Percentiles rank a stretch among this genome's conserved stretches.
Evolutionary conservation across 2,113 vertebrate genomes (phyloP).

Genomic region (Hydrolagus affinis): DNA sequence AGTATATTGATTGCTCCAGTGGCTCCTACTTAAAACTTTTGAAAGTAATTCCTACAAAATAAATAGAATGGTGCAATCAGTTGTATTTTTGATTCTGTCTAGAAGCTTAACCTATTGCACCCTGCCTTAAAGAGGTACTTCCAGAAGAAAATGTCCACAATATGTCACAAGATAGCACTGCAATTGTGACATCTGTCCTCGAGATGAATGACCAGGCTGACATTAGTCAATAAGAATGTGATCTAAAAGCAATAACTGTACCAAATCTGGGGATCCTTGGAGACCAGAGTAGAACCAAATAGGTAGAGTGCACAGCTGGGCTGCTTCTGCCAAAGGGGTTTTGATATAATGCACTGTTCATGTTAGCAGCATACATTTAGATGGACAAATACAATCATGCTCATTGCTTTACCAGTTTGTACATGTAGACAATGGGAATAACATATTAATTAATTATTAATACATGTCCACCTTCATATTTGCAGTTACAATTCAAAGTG

Average conservation of each 20-base stretch:
- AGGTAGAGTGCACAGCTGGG: conserved; percentile 52
- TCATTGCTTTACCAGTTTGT: neutral
- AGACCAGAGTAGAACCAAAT: conserved; percentile 39
- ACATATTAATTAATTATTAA: neutral
- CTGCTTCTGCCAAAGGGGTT: conserved; percentile 43
- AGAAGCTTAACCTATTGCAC: conserved; percentile 69
- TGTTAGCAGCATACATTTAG: conserved; percentile 23
- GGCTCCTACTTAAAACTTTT: neutral
- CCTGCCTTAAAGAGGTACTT: conserved; percentile 58
- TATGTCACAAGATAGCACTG: conserved; percentile 66
- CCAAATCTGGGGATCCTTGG: conserved; percentile 52
- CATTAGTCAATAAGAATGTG: conserved; percentile 71
- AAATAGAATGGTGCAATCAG: conserved; percentile 36
- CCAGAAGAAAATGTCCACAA: conserved; percentile 60
- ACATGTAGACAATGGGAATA: neutral
- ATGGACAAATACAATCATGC: neutral
- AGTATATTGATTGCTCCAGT: conserved; percentile 14
- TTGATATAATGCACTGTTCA: conserved; percentile 30
- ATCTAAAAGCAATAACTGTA: conserved; percentile 69
- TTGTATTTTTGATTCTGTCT: conserved; percentile 48
- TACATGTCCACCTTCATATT: too few relatives aligned
- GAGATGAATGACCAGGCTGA: conserved; percentile 69
- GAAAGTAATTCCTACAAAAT: conserved; percentile 11
- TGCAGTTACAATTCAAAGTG: too few relatives aligned
- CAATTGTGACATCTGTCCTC: conserved; percentile 62